Evolutionary conservation across 2,888 invertebrate species (phyloP).

Genomic region (Andrena flavipes): DNA sequence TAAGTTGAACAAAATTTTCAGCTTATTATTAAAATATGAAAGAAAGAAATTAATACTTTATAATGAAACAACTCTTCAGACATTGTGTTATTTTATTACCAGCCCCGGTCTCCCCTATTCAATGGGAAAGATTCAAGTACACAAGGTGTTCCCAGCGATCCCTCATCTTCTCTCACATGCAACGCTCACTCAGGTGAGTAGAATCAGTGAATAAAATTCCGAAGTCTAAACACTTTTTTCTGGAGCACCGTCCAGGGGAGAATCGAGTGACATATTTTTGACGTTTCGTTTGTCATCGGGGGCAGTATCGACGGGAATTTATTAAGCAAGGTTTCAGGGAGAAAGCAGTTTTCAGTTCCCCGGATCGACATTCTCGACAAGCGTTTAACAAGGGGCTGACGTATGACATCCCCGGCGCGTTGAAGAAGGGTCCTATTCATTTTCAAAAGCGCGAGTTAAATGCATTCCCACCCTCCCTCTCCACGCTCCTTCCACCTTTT

Average conservation of each 20-base stretch:
- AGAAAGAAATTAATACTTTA: too few relatives aligned
- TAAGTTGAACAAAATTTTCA: too few relatives aligned
- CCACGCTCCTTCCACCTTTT: slow-evolving; percentile 21
- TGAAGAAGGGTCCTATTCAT: slow-evolving; percentile 18
- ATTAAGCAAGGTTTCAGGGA: not conserved
- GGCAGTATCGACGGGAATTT: not conserved
- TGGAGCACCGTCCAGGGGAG: not conserved
- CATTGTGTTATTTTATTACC: too few relatives aligned
- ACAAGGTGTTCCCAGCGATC: not conserved
- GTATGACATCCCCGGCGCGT: slow-evolving; percentile 1
- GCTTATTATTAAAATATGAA: too few relatives aligned
- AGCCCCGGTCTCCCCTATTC: too few relatives aligned
- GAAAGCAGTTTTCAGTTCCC: slow-evolving; percentile 1
- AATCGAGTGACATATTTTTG: not conserved
- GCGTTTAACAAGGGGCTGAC: slow-evolving; percentile 20
- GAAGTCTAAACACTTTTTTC: not conserved
- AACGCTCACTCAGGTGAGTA: too few relatives aligned
- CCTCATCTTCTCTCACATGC: too few relatives aligned
- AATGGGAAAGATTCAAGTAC: not conserved
- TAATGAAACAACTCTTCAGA: too few relatives aligned
- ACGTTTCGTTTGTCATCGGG: not conserved
- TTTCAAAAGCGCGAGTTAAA: slow-evolving; percentile 25
- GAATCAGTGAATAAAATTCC: too few relatives aligned
- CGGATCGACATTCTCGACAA: not conserved
- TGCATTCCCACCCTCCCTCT: not conserved